Percentiles rank a stretch among this genome's conserved stretches.
phyloP scores from a whole-genome alignment of 2,888 invertebrate species.

The Lochmaea crataegi region DNA sequence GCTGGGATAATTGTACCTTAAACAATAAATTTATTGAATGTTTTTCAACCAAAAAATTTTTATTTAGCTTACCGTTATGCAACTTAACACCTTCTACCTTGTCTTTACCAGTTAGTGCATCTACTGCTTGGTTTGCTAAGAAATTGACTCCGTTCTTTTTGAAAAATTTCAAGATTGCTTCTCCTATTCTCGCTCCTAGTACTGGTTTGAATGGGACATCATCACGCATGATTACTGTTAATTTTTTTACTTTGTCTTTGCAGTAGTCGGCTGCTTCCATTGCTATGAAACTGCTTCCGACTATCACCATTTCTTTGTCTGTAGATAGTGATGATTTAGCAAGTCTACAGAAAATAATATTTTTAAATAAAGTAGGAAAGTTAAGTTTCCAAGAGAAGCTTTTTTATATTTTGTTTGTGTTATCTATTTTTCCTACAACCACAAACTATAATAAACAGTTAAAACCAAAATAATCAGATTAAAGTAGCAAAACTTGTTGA shows the following conservation, averaged over 20 bases:
- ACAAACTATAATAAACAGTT: background rate
- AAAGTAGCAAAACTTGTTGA: background rate
- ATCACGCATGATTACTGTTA: conserved; percentile 82
- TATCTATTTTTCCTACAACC: background rate
- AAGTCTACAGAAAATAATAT: background rate
- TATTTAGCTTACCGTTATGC: conserved; percentile 52
- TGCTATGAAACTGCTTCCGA: conserved; percentile 92
- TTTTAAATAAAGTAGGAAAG: background rate
- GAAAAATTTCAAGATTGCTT: conserved; percentile 76
- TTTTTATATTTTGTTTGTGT: background rate
- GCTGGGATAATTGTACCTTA: conserved; percentile 74
- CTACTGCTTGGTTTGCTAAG: background rate
- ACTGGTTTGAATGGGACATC: conserved; percentile 71
- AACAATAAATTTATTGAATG: too few relatives aligned
- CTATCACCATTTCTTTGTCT: conserved; percentile 81
- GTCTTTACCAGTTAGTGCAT: background rate
- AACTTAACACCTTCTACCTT: conserved; percentile 17
- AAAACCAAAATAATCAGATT: background rate
- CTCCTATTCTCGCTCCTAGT: conserved; percentile 83
- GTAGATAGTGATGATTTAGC: conserved; percentile 72
- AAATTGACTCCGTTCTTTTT: conserved; percentile 76
- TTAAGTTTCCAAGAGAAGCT: background rate
- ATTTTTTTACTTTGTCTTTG: conserved; percentile 77
- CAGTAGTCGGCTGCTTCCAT: conserved; percentile 88
- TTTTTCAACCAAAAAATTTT: too few relatives aligned